Evolutionary conservation across 2,888 invertebrate genomes (phyloP).

Genomic region (Meiosimyza platycephala): DNA sequence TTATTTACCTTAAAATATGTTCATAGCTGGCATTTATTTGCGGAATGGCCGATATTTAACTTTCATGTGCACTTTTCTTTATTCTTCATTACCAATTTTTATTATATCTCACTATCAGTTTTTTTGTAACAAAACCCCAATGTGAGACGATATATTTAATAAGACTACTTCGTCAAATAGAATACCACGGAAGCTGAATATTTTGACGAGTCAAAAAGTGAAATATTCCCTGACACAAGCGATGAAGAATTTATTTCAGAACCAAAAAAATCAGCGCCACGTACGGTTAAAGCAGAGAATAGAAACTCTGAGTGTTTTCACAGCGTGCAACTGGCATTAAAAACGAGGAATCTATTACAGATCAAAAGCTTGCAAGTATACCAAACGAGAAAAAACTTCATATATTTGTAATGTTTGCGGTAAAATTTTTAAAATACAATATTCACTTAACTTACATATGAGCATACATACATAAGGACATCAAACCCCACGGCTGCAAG

Average conservation of each 20-base stretch:
- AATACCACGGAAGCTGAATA: constrained; percentile 54
- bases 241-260: constrained; percentile 55
- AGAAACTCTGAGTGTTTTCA: neutral
- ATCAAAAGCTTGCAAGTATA: constrained; percentile 23
- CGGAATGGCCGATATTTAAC: too few species aligned
- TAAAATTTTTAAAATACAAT: constrained; percentile 63
- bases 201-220: constrained; percentile 56
- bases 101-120: too few species aligned
- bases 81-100: too few species aligned
- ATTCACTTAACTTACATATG: constrained; percentile 64
- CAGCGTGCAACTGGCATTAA: neutral
- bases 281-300: constrained; percentile 37
- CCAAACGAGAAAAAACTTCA: constrained; percentile 52
- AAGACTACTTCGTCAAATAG: neutral
- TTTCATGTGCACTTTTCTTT: too few species aligned
- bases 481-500: constrained; percentile 66
- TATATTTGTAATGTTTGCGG: constrained; percentile 66
- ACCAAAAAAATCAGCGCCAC: constrained; percentile 26
- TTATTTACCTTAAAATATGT: too few species aligned
- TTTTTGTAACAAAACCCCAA: too few species aligned
- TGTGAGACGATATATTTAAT: too few species aligned
- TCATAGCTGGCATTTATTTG: too few species aligned
- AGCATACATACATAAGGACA: constrained; percentile 61
- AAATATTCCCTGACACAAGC: constrained; percentile 46
- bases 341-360: constrained; percentile 24